phyloP scores from a whole-genome alignment of 2,113 vertebrate species.

The Lathamus discolor region DNA sequence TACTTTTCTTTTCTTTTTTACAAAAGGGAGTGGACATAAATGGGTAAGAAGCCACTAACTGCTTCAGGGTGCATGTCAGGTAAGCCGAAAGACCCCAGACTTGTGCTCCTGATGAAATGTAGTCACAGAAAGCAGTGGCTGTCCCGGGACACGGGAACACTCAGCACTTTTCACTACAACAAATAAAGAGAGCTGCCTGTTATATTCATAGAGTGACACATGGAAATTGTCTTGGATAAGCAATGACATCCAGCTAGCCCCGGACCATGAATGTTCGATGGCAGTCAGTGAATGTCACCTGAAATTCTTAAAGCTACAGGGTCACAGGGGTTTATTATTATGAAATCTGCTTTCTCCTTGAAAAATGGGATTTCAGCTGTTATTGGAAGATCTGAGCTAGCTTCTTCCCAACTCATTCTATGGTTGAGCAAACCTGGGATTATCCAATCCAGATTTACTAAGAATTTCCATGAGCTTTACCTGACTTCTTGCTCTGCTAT shows the following conservation, averaged over 20 bases:
- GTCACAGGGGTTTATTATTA: neutral
- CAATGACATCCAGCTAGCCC: neutral
- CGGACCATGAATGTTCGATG: neutral
- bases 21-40: neutral
- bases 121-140: neutral
- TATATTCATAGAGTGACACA: accelerated
- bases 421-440: neutral
- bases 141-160: neutral
- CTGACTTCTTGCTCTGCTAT: neutral
- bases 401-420: neutral
- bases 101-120: neutral
- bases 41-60: neutral
- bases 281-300: neutral
- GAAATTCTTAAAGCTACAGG: neutral
- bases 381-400: neutral
- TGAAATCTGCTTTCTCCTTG: neutral
- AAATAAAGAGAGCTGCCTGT: neutral
- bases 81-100: neutral
- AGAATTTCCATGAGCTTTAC: neutral
- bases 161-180: neutral
- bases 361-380: neutral
- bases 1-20: neutral
- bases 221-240: neutral
- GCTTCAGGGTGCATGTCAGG: neutral
- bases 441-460: neutral